Evolutionary conservation across 2,113 vertebrate genomes (phyloP).

Genomic region (Thryonomys swinderianus): DNA sequence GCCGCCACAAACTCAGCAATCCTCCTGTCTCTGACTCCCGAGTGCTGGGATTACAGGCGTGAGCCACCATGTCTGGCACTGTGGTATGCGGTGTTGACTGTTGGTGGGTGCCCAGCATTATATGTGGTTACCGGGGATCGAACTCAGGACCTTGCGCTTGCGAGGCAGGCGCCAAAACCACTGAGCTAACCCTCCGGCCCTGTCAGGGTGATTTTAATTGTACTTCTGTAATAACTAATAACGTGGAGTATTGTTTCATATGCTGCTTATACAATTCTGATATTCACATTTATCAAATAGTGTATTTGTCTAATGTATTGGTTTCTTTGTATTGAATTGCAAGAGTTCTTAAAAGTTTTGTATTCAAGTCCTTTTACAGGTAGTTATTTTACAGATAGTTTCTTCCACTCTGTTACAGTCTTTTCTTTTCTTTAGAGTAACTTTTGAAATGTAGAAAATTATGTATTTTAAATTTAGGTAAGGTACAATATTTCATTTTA

Average conservation of each 20-base stretch:
- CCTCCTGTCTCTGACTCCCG: too few species aligned
- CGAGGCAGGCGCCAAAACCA: too few species aligned
- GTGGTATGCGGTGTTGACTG: too few species aligned
- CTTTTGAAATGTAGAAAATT: background rate
- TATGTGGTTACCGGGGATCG: too few species aligned
- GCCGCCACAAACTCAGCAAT: too few species aligned
- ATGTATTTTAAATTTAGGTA: background rate
- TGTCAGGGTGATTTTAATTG: too few species aligned
- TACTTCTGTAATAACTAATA: background rate
- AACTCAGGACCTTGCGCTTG: too few species aligned
- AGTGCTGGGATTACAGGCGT: too few species aligned
- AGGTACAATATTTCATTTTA: slow-evolving; percentile 1
- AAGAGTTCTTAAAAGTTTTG: background rate
- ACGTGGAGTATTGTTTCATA: background rate
- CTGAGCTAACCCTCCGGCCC: too few species aligned
- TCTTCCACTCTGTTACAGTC: background rate
- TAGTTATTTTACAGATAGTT: background rate
- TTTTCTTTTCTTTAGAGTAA: slow-evolving; percentile 7
- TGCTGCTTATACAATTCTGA: background rate
- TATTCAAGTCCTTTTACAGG: background rate
- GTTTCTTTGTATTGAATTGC: background rate
- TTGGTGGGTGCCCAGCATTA: too few species aligned
- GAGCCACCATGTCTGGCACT: too few species aligned
- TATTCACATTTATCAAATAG: background rate
- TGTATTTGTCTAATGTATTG: background rate